phyloP scores from a whole-genome alignment of 2,113 vertebrate genomes.

The Pollimyrus isidori region DNA sequence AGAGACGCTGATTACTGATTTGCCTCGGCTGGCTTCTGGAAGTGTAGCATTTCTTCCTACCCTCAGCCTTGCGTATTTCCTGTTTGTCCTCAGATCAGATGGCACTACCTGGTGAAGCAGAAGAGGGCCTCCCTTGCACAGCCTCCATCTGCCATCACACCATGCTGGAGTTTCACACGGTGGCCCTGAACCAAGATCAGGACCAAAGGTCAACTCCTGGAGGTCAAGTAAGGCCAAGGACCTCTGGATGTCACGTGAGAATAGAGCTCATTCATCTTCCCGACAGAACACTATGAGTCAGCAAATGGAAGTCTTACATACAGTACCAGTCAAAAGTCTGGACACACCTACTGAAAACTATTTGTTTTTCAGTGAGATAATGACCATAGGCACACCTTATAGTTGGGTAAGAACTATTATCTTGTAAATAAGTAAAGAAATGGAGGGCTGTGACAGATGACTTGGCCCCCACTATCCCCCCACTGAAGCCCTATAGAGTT shows the following conservation, averaged over 20 bases:
- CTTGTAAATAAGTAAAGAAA: not conserved
- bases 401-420: not conserved
- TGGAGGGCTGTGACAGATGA: not conserved
- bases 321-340: not conserved
- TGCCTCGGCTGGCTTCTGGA: not conserved
- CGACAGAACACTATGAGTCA: not conserved
- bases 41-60: not conserved
- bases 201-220: conserved; percentile 1
- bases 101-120: conserved; percentile 58
- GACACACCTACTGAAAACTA: not conserved
- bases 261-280: not conserved
- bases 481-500: not conserved
- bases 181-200: not conserved
- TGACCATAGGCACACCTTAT: not conserved
- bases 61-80: conserved; percentile 1
- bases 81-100: not conserved
- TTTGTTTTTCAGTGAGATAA: not conserved
- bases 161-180: conserved; percentile 27
- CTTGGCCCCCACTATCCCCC: not conserved
- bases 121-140: conserved; percentile 28
- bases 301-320: not conserved
- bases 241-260: not conserved
- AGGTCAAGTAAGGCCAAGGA: conserved; percentile 39
- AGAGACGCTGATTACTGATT: not conserved
- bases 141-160: conserved; percentile 34